Base-by-base conservation (phyloP, 2,888 invertebrate species). In the Carabus problematicus region DNA sequence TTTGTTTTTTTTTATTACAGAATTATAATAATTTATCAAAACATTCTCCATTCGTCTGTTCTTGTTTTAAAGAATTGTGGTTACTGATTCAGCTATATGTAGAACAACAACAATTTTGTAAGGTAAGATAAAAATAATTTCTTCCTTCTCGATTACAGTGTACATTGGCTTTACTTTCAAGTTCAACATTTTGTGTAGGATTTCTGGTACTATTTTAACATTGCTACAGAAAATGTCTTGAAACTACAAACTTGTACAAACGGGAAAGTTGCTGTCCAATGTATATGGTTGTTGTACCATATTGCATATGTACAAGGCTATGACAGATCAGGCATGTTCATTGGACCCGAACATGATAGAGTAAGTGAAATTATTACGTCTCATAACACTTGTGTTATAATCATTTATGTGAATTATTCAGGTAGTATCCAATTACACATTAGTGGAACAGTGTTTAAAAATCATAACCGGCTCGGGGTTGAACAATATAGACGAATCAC, bases 361-460 rank as follows among this genome's bases (percentile, higher is more conserved):
- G 66, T 66, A 58, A 39, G 49, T 39, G 41, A 39, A 56, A 56
- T n/a, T 18, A 45, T 7, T 18, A 43, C n/a, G 18, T 14, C 12
- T 45, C n/a, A 40, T 8, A 52, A 49, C 4, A 52, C 39, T 41
- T 43, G 8, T 64, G 41, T 16, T 64, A 29, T 54, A 16, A 8
- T 63, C 14, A 56, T 12, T 56, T 56, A 39, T 56, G 3, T 52
- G 29, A 29, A 29, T 45, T 16, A 12, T 56, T 12, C 43, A 66
- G 66, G 40, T 66, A n/a, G 49, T 58, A 7, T 61, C 78, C 19
- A 80, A 80, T 73, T 77, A 74, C 71, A 63, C 66, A 7, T 72
- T 80, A 70, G 64, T 80, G 8, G 76, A 76, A 70, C 68, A 60
- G 8, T 75, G 77, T 70, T 67, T 80, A 16, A 78, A 78, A 71